Evolutionary conservation across 2,888 invertebrate species (phyloP).

Genomic region (Lapara coniferarum): DNA sequence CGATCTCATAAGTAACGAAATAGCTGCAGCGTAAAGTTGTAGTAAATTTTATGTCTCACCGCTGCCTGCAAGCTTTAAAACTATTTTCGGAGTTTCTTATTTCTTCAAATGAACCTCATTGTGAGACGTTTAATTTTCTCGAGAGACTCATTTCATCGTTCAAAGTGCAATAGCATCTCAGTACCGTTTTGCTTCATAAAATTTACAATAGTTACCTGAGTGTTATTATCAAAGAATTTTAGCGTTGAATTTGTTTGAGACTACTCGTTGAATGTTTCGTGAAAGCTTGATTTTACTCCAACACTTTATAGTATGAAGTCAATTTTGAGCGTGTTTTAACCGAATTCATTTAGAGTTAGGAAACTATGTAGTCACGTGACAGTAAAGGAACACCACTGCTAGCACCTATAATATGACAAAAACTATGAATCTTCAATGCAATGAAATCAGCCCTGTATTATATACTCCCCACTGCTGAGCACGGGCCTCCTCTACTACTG

Average conservation of each 20-base stretch:
- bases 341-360: too few relatives aligned
- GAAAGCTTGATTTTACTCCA: neutral
- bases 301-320: too few relatives aligned
- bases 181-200: constrained; percentile 1
- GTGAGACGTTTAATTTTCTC: constrained; percentile 13
- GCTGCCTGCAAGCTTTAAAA: neutral
- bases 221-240: neutral
- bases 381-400: too few relatives aligned
- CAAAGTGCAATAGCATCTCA: constrained; percentile 11
- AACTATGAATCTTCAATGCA: too few relatives aligned
- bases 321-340: too few relatives aligned
- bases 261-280: neutral
- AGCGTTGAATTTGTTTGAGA: neutral
- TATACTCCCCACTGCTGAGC: too few relatives aligned
- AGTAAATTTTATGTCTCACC: constrained; percentile 7
- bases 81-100: constrained; percentile 21
- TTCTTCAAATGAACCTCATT: constrained; percentile 15
- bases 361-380: too few relatives aligned
- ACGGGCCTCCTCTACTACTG: too few relatives aligned
- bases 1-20: neutral
- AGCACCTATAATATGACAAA: too few relatives aligned
- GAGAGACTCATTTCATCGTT: constrained; percentile 12
- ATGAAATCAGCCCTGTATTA: too few relatives aligned
- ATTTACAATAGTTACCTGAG: constrained; percentile 4
- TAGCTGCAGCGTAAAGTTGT: neutral